Evolutionary conservation across 2,113 vertebrate species (phyloP).

Genomic region (Trogon melanurus): DNA sequence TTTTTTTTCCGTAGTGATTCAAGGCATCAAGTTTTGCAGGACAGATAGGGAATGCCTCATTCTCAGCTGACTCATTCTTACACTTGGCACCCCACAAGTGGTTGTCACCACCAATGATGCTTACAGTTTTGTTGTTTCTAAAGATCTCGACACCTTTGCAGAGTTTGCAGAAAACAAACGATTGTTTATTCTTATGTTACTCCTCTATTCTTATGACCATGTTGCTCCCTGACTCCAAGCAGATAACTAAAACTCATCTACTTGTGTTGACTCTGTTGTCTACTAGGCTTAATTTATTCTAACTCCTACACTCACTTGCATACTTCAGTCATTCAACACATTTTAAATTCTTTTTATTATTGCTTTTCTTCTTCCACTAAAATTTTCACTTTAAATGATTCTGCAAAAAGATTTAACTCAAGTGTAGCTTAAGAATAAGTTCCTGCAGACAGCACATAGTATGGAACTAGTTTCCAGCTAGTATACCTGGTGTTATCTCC

Average conservation of each 20-base stretch:
- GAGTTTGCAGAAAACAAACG: not conserved
- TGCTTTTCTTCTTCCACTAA: not conserved
- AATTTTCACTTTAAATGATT: not conserved
- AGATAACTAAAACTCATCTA: not conserved
- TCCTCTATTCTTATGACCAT: not conserved
- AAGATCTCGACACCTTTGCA: not conserved
- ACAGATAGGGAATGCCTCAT: not conserved
- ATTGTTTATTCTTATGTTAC: not conserved
- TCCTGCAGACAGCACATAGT: not conserved
- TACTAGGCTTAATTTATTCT: not conserved
- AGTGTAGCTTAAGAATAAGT: not conserved
- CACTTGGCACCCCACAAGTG: not conserved
- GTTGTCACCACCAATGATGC: not conserved
- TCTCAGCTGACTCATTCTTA: not conserved
- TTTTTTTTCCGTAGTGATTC: not conserved
- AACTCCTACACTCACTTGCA: fast-evolving
- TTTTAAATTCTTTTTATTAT: not conserved
- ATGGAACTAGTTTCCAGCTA: not conserved
- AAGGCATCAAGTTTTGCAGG: not conserved
- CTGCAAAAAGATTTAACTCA: not conserved
- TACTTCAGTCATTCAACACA: not conserved
- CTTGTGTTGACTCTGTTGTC: not conserved
- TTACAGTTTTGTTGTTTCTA: not conserved
- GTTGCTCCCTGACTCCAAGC: not conserved
- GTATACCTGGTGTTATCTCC: not conserved